Base-by-base conservation (phyloP, 2,113 vertebrate species). In the Caracal caracal region DNA sequence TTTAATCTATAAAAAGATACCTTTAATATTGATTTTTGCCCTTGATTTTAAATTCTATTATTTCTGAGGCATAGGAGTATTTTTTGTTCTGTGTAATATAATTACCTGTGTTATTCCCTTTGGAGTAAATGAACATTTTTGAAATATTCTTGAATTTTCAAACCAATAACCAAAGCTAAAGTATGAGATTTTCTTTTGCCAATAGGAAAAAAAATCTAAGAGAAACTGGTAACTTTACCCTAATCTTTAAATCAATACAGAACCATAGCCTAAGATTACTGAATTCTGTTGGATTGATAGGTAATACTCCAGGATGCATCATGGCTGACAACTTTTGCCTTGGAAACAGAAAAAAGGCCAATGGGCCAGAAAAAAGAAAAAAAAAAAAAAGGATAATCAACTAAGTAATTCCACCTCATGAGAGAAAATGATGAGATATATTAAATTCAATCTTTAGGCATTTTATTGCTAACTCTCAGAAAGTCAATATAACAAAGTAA, bases 361-460 rank as follows among this genome's bases (percentile, higher is more conserved):
- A 2, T 95, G 35, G 73, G 13, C 19, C 68, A 90, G 75, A 92
- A 96, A 93, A 93, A 75, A 79, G 12, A 43, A 43, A 94, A 84
- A 81, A 16, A 15, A 37, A 49, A 16, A 22, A 73, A 81, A n/a
- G 83, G 24, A 79, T 76, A 93, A 91, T 92, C 53, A 61, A 53
- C n/a, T 92, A 95, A 92, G 17, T 76, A 91, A 96, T 87, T 59
- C 19, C 12, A 92, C n/a, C 22, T 96, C 76, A 63, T 37, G 61
- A 88, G 40, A 96, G 43, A 96, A 97, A 94, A 93, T 93, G 70
- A 88, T 93, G 28, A 53, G 8, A 30, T 94, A 71, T 65, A 95
- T 70, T 88, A 93, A 97, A 96, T 91, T 71, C 86, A 84, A 63
- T 80, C 35, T 68, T 83, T 20, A 47, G 79, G 1, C 56, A 93